Conservation (phyloP, 2,797 vertebrate species). For the Poecilia picta region DNA sequence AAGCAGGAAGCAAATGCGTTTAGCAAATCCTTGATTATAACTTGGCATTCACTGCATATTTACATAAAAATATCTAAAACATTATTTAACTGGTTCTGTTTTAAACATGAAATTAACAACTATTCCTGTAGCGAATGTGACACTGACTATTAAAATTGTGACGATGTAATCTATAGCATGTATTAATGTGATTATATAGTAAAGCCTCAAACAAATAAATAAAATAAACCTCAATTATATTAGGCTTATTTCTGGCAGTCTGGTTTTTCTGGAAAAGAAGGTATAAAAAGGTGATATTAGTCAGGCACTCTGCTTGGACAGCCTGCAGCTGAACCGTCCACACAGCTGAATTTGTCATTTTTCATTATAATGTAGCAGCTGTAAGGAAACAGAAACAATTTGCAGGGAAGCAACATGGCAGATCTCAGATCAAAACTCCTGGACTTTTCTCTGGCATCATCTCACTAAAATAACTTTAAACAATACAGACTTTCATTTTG, state of each 20-base stretch:
- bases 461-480: not conserved
- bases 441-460: not conserved
- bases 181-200: not conserved
- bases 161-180: not conserved
- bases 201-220: not conserved
- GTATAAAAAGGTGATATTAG: not conserved
- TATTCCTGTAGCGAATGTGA: not conserved
- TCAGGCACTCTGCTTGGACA: not conserved
- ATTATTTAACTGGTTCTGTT: not conserved
- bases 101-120: not conserved
- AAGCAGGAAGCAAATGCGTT: not conserved
- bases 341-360: not conserved
- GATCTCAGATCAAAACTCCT: not conserved
- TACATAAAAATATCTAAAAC: not conserved
- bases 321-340: not conserved
- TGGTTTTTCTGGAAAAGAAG: not conserved
- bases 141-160: not conserved
- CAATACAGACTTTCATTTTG: not conserved
- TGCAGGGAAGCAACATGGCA: not conserved
- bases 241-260: not conserved
- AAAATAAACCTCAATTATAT: not conserved
- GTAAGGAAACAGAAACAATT: not conserved
- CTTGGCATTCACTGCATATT: not conserved
- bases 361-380: not conserved
- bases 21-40: conserved; percentile 37